Percentiles rank a stretch among this genome's conserved stretches.
These are phyloP conservation scores for Donacobius atricapilla DNA, from an alignment of 2,113 vertebrate species.

Conservation along the genomic window DNA sequence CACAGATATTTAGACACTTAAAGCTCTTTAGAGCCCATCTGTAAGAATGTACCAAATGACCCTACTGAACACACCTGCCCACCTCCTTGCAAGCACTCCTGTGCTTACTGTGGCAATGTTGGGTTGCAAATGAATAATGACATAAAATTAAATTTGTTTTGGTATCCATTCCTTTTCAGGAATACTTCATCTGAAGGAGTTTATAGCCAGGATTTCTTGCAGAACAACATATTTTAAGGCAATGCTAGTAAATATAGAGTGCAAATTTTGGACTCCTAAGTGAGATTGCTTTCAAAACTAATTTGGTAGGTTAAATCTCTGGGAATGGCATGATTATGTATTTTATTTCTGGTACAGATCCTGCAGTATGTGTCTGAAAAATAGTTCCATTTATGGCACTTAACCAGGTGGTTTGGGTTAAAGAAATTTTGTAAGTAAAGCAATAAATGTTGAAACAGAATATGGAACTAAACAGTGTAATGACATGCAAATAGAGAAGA, in stretches of 20 bases:
- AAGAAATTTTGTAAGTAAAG: neutral
- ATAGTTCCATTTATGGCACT: neutral
- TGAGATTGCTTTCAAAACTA: neutral
- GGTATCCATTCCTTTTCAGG: neutral
- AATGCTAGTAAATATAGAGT: neutral
- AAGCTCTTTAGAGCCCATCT: neutral
- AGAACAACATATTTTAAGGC: neutral
- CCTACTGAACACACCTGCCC: too few relatives aligned
- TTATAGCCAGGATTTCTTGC: neutral
- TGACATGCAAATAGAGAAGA: neutral
- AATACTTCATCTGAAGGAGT: neutral
- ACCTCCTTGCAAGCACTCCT: neutral
- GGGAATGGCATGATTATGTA: neutral
- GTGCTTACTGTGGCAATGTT: rapidly evolving
- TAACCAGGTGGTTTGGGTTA: neutral
- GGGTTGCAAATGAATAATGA: neutral
- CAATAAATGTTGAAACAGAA: neutral
- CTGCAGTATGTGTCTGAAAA: neutral
- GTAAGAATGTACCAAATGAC: neutral
- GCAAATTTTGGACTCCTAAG: neutral
- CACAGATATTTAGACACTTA: neutral
- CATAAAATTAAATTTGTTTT: neutral
- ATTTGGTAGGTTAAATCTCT: neutral
- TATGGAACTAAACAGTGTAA: neutral
- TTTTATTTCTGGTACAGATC: neutral